These are phyloP conservation scores for Trichogramma dendrolimi DNA, from an alignment of 2,888 invertebrate species.

Conservation along the genomic window DNA sequence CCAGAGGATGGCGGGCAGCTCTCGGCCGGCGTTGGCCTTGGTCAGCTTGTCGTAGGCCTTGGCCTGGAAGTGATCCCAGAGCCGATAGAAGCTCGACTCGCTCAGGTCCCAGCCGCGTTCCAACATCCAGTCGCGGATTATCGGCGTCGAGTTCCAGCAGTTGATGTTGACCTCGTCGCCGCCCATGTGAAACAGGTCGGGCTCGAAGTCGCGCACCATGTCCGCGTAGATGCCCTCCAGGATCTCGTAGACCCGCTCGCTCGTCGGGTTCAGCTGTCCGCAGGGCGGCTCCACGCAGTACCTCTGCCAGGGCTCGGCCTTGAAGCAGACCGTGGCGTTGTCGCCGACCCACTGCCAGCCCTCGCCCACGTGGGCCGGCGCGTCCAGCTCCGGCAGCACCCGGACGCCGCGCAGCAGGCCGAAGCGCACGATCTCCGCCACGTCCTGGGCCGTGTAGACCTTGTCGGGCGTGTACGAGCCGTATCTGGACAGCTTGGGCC, in stretches of 20 bases:
- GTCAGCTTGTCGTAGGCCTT: slow-evolving; percentile 60
- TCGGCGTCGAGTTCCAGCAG: slow-evolving; percentile 74
- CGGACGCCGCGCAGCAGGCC: slow-evolving; percentile 74
- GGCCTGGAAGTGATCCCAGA: slow-evolving; percentile 62
- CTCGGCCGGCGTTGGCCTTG: slow-evolving; percentile 54
- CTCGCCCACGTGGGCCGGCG: slow-evolving; percentile 85
- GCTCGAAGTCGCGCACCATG: slow-evolving; percentile 67
- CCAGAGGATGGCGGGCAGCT: slow-evolving; percentile 71
- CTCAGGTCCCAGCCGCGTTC: slow-evolving; percentile 61
- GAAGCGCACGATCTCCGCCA: slow-evolving; percentile 61
- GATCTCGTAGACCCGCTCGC: slow-evolving; percentile 65
- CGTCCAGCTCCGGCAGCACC: slow-evolving; percentile 87
- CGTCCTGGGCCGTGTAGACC: slow-evolving; percentile 55
- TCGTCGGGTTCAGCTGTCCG: slow-evolving; percentile 75
- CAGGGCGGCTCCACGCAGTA: slow-evolving; percentile 82
- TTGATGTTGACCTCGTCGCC: slow-evolving; percentile 71
- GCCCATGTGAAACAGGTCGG: slow-evolving; percentile 84
- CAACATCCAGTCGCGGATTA: slow-evolving; percentile 68
- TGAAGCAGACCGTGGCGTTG: slow-evolving; percentile 45
- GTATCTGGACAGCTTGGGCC: slow-evolving; percentile 66
- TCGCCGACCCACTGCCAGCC: slow-evolving; percentile 67
- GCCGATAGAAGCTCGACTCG: slow-evolving; percentile 47
- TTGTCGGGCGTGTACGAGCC: slow-evolving; percentile 78
- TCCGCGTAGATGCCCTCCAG: slow-evolving; percentile 70
- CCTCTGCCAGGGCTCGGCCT: slow-evolving; percentile 68